Base-by-base conservation (phyloP, 2,113 vertebrate species). In the Microtus montanus region DNA sequence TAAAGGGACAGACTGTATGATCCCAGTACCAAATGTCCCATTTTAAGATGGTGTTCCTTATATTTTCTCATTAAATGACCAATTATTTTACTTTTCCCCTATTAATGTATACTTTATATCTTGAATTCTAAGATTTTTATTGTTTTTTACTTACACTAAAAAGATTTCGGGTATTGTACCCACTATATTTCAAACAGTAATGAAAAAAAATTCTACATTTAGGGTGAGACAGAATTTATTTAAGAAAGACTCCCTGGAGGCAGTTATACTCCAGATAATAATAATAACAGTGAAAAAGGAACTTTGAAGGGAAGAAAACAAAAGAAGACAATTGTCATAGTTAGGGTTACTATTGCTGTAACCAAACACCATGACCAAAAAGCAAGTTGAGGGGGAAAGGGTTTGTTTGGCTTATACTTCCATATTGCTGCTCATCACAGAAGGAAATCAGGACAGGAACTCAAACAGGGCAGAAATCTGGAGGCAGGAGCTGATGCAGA, bases 1-100 rank as follows among this genome's bases (percentile, higher is more conserved):
- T 93, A 96, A 58, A 82, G 96, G 96, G 89, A 97, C 97, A 98
- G 96, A 97, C 89, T 96, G 96, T 97, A 93, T 95, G 97, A 98
- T 97, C 95, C 92, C 92, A 95, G 74, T 97, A 98, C 98, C 94
- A 97, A 98, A 97, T 96, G 95, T 97, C 92, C 94, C 91, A 95
- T 97, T 95, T 97, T 94, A 89, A 97, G 96, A 78, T 92, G 87
- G n/a, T 95, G 97, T 92, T 97, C 89, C 90, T 91, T 88, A 95
- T 97, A 96, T 98, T 98, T 91, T 97, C 96, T 97, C 97, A 96
- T 96, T 90, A 89, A 79, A 91, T 91, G 4, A 58, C 95, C 94
- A 97, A 97, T 91, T 97, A 68, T 93, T 97, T 96, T 93, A 95
- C 87, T 95, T 95, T 94, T 79, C 30, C 44, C 41, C 19, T 96